Evolutionary conservation across 2,113 vertebrate genomes (phyloP).

Genomic region (Caretta caretta): DNA sequence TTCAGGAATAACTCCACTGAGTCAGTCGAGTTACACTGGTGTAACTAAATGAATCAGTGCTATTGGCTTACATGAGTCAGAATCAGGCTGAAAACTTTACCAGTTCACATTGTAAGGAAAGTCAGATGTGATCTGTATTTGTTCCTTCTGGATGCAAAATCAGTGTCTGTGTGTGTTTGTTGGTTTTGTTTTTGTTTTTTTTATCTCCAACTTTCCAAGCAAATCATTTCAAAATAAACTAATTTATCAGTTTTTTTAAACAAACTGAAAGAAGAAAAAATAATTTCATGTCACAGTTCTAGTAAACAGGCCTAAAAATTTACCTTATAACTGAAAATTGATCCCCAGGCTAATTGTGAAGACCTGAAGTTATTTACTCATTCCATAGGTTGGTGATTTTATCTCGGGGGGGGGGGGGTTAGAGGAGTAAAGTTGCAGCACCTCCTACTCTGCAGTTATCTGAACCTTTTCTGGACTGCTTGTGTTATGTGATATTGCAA

Average conservation of each 20-base stretch:
- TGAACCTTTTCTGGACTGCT: neutral
- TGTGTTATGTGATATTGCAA: neutral
- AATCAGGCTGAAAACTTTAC: fast-evolving
- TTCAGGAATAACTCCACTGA: neutral
- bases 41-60: fast-evolving
- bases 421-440: neutral
- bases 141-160: neutral
- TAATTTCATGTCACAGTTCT: fast-evolving
- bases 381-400: neutral
- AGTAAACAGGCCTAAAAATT: neutral
- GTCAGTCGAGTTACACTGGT: neutral
- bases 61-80: neutral
- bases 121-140: neutral
- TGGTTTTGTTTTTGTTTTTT: neutral
- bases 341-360: neutral
- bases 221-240: fast-evolving
- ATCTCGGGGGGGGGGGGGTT: neutral
- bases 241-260: neutral
- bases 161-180: neutral
- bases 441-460: neutral
- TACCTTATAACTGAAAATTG: neutral
- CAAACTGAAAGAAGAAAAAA: neutral
- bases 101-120: neutral
- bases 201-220: neutral
- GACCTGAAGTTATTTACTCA: slow-evolving; percentile 15